phyloP scores from a whole-genome alignment of 2,797 vertebrate genomes.

The Neomorphus geoffroyi region DNA sequence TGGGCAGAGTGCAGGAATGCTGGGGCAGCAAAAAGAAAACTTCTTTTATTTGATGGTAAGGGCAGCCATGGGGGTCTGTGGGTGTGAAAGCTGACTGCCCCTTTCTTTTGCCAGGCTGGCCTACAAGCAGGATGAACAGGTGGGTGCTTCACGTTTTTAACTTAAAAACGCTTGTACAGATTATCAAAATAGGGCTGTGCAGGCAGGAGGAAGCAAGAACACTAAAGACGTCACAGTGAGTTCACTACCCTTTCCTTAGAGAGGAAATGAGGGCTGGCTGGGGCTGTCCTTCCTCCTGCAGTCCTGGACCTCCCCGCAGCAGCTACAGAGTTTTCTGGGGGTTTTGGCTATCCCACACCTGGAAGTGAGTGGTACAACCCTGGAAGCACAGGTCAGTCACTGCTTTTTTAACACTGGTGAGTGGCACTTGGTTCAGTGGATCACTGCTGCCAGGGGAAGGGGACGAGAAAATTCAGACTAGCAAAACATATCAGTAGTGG shows the following conservation, averaged over 20 bases:
- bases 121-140: background rate
- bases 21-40: background rate
- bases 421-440: accelerated
- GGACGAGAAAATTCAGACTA: background rate
- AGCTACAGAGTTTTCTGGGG: background rate
- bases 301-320: background rate
- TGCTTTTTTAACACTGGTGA: background rate
- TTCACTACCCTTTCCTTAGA: background rate
- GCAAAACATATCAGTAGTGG: background rate
- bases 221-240: background rate
- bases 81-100: background rate
- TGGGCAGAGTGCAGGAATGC: background rate
- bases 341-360: background rate
- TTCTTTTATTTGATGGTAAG: background rate
- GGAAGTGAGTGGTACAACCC: accelerated
- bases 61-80: accelerated
- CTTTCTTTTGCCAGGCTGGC: accelerated
- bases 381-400: background rate
- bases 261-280: background rate
- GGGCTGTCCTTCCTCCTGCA: background rate
- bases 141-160: background rate
- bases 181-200: background rate
- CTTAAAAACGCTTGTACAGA: accelerated
- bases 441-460: background rate
- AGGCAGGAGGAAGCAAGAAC: background rate